These are phyloP conservation scores for Myioborus melanocephalus DNA, from an alignment of 2,797 vertebrate genomes.

Conservation along the genomic window DNA sequence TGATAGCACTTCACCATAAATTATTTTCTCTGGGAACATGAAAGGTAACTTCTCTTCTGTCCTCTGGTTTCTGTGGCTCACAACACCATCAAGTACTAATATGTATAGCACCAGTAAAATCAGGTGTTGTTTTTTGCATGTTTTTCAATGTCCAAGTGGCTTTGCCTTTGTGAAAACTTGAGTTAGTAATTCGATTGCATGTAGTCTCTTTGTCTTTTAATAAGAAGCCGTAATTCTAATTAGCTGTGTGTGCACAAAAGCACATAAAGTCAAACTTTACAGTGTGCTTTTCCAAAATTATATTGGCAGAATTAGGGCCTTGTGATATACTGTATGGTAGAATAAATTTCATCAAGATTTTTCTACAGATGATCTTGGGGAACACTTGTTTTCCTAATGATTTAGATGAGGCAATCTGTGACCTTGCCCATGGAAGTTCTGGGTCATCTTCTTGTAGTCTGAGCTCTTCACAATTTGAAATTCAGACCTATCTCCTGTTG, in stretches of 20 bases:
- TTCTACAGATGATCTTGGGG: not conserved
- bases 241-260: not conserved
- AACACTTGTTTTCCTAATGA: not conserved
- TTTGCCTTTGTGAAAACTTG: not conserved
- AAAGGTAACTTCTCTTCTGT: not conserved
- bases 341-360: not conserved
- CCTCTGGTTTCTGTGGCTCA: not conserved
- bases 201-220: not conserved
- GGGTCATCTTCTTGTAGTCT: not conserved
- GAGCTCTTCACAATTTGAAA: not conserved
- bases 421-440: not conserved
- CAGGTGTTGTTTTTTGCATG: not conserved
- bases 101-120: not conserved
- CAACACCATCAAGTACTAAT: not conserved
- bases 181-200: not conserved
- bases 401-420: not conserved
- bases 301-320: not conserved
- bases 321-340: not conserved
- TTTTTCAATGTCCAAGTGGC: not conserved
- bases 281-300: not conserved
- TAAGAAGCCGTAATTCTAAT: not conserved
- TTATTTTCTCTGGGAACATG: not conserved
- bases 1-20: not conserved
- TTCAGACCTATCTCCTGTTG: not conserved
- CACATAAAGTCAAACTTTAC: not conserved